These are phyloP conservation scores for Empidonax traillii DNA, from an alignment of 2,113 vertebrate genomes.

Conservation along the genomic window DNA sequence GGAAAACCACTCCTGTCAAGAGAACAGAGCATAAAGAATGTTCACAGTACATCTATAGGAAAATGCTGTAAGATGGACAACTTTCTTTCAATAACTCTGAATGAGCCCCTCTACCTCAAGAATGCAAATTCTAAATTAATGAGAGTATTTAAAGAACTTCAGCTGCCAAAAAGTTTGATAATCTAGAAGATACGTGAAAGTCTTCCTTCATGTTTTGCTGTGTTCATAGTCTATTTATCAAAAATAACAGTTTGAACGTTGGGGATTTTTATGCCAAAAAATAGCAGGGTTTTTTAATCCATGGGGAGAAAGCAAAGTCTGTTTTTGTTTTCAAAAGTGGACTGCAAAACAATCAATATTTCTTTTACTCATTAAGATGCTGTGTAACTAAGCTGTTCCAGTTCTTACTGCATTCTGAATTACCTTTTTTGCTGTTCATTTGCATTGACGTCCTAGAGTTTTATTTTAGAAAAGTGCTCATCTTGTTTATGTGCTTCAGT, in stretches of 20 bases:
- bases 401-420: background rate
- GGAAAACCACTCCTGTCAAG: background rate
- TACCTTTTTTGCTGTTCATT: background rate
- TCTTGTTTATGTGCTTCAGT: background rate
- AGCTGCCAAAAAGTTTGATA: background rate
- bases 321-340: background rate
- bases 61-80: background rate
- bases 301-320: background rate
- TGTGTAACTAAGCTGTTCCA: background rate
- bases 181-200: background rate
- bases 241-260: background rate
- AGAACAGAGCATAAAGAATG: background rate
- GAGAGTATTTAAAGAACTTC: background rate
- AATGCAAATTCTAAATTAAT: background rate
- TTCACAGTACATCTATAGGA: background rate
- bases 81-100: background rate
- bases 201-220: background rate
- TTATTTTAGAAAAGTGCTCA: background rate
- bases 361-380: background rate
- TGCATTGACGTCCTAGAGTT: background rate
- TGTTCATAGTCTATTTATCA: background rate
- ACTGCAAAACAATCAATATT: background rate
- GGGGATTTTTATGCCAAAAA: background rate
- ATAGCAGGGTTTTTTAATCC: background rate
- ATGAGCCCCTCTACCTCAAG: background rate